Conservation (phyloP, 37 sponge, comb jelly and placozoan genomes). For the Sycon ciliatum region DNA sequence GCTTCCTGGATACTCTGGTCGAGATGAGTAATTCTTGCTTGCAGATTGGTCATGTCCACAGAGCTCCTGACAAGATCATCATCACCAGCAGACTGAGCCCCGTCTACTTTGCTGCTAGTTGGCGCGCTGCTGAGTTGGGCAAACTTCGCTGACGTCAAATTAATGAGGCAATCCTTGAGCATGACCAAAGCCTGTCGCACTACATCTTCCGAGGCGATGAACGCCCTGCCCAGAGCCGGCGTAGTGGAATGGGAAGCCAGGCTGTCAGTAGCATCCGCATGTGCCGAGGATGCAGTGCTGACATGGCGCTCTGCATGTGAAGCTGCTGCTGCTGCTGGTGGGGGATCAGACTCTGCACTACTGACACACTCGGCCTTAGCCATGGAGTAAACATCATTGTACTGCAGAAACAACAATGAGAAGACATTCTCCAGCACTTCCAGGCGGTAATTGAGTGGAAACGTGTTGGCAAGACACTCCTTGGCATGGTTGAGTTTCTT, state of each 20-base stretch:
- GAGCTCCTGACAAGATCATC: conserved; percentile 34
- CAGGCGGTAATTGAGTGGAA: conserved; percentile 66
- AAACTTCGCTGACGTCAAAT: neutral
- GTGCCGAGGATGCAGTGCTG: too few species aligned
- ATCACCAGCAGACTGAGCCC: neutral
- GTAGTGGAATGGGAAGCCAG: too few species aligned
- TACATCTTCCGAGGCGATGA: conserved; percentile 28
- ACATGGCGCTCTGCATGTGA: too few species aligned
- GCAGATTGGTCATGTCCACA: conserved; percentile 31
- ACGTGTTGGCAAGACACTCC: conserved; percentile 37
- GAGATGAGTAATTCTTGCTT: conserved; percentile 49
- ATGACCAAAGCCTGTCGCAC: conserved; percentile 41
- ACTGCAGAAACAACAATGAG: conserved; percentile 69
- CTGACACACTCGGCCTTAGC: neutral
- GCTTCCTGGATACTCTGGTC: conserved; percentile 83
- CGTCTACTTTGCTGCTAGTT: too few species aligned
- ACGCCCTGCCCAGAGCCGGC: too few species aligned
- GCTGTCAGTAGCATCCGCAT: too few species aligned
- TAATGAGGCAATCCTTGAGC: conserved; percentile 45
- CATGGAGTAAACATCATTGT: conserved; percentile 35
- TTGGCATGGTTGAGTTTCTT: conserved; percentile 54
- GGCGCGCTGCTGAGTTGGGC: too few species aligned
- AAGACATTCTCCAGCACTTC: conserved; percentile 87
- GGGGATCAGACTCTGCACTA: neutral
- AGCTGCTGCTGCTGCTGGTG: neutral